Percentiles rank a stretch among this genome's conserved stretches.
phyloP scores from a whole-genome alignment of 2,113 vertebrate genomes.

The Penelope pileata region DNA sequence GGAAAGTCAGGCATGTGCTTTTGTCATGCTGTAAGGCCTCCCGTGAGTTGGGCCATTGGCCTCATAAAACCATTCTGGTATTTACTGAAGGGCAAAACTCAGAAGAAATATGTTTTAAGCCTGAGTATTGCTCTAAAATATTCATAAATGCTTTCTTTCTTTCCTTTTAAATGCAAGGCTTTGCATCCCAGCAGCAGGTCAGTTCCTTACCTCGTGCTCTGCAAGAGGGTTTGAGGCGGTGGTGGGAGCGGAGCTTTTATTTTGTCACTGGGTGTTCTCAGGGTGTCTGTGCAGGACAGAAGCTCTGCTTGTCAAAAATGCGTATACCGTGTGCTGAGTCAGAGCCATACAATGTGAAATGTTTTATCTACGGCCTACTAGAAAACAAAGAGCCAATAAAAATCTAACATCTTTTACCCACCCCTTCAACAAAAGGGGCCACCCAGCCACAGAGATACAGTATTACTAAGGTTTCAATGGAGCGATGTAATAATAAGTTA shows the following conservation, averaged over 20 bases:
- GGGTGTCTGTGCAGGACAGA: not conserved
- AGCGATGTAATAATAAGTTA: not conserved
- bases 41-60: not conserved
- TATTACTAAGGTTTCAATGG: not conserved
- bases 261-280: not conserved
- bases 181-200: not conserved
- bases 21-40: not conserved
- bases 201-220: not conserved
- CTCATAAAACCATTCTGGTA: not conserved
- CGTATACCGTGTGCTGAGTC: not conserved
- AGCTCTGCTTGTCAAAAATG: not conserved
- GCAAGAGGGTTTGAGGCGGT: not conserved
- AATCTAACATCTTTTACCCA: not conserved
- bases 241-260: not conserved
- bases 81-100: not conserved
- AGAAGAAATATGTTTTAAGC: not conserved
- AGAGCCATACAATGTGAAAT: not conserved
- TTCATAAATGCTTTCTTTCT: not conserved
- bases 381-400: slow-evolving; percentile 8
- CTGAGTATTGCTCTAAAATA: not conserved
- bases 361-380: not conserved
- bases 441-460: not conserved
- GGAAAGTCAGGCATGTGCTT: not conserved
- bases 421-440: not conserved
- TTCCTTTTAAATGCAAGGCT: not conserved